Percentiles rank a stretch among this genome's conserved stretches.
Conservation (phyloP, 2,888 invertebrate species). For the Conomelus anceps region DNA sequence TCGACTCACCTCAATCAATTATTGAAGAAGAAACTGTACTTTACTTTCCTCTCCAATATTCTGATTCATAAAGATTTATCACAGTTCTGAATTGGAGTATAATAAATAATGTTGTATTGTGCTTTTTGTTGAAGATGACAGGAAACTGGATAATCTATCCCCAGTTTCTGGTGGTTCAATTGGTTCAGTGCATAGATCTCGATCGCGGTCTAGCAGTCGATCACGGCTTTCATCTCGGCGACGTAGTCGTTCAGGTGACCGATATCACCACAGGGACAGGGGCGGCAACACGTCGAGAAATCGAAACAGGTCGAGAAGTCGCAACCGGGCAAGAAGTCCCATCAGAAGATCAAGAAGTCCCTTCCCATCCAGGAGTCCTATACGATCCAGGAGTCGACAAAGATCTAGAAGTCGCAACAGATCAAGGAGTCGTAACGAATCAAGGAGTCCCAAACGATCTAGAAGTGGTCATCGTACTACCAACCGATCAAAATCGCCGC, state of each 20-base stretch:
- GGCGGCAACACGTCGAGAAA: not conserved
- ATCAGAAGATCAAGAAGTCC: not conserved
- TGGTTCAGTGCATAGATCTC: conserved; percentile 35
- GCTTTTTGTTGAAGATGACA: conserved; percentile 45
- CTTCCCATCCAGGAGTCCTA: not conserved
- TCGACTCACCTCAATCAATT: too few species aligned
- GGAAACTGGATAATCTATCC: conserved; percentile 26
- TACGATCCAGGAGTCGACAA: not conserved
- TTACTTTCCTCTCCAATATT: too few species aligned
- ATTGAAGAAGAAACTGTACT: too few species aligned
- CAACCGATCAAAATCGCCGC: not conserved
- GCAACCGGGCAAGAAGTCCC: not conserved
- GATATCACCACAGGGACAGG: not conserved
- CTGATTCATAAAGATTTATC: too few species aligned
- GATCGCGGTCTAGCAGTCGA: conserved; percentile 36
- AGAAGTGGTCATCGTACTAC: not conserved
- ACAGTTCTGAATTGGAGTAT: too few species aligned
- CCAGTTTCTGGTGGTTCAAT: conserved; percentile 23
- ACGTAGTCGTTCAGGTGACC: conserved; percentile 14
- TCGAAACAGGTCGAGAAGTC: not conserved
- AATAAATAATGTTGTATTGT: not conserved
- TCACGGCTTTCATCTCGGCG: not conserved
- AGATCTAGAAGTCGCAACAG: conserved; percentile 14
- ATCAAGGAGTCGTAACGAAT: not conserved
- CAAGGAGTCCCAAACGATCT: not conserved